Evolutionary conservation across 2,797 vertebrate genomes (phyloP), one percentile per base, ranked within the genome.

Genomic region (Otus scops): DNA sequence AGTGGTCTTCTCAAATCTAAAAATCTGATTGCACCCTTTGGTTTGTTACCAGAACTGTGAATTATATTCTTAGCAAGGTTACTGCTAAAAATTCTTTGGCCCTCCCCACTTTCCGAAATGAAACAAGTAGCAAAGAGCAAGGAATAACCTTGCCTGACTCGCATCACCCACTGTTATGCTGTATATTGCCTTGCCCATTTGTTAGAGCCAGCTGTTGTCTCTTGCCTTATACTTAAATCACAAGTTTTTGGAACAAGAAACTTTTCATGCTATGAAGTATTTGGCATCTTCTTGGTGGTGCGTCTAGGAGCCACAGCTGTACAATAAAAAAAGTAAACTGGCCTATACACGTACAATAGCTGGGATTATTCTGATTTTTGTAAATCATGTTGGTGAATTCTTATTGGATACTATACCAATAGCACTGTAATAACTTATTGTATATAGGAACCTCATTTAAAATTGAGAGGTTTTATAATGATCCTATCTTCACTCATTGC

Each of bases 141-240:
- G 67, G 54, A 41, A 27, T 38, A 81, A 38, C 78, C n/a, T 85
- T 67, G 43, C 23, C 51, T 75, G 78, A 56, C 28, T 67, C 0
- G 0, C n/a, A 2, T 38, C 2, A 7, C 34, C 24, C 0, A 1
- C 56, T 57, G 36, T 21, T 65, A 3, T 0, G 3, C 20, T n/a
- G 18, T 28, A 9, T 10, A 5, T 38, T 4, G 3, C 63, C 41
- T 59, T 70, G 28, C 39, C 30, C 32, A 2, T 65, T 60, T 70
- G 17, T 67, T 70, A 27, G 0, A 56, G 47, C 34, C 48, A 59
- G 36, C 38, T 74, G 30, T 43, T 73, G 30, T 53, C 32, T 94
- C 50, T 80, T 84, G 24, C 22, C 9, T 61, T 60, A 9, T 13
- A 26, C 48, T 79, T 63, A 47, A 75, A 75, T 50, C 38, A 16